Evolutionary conservation across 2,888 invertebrate genomes (phyloP).

Genomic region (Panzeria rudis): DNA sequence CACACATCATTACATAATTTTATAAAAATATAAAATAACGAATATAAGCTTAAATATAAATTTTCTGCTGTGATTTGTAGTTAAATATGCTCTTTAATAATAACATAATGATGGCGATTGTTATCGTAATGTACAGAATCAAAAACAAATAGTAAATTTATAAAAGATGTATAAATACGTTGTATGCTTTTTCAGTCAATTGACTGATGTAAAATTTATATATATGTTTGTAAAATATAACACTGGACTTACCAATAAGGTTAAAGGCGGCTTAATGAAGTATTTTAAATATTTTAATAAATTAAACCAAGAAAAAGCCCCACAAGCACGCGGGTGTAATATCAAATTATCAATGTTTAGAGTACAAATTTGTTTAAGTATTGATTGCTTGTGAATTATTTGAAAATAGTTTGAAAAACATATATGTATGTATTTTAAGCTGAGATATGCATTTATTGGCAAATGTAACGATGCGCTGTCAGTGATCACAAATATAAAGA

Average conservation of each 20-base stretch:
- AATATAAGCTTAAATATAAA: slow-evolving; percentile 6
- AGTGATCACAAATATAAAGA: too few relatives aligned
- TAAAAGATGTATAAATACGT: neutral
- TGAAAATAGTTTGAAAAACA: neutral
- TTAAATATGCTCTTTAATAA: slow-evolving; percentile 23
- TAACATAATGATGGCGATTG: slow-evolving; percentile 21
- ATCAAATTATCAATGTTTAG: neutral
- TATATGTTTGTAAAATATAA: slow-evolving; percentile 7
- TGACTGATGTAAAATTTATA: slow-evolving; percentile 57
- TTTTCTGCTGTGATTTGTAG: slow-evolving; percentile 41
- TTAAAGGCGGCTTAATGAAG: slow-evolving; percentile 51
- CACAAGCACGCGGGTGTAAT: neutral
- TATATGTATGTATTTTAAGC: too few relatives aligned
- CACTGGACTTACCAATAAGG: slow-evolving; percentile 11
- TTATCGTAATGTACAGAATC: neutral
- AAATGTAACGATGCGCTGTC: too few relatives aligned
- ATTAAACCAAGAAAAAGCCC: neutral
- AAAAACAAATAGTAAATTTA: slow-evolving; percentile 19
- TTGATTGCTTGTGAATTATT: too few relatives aligned
- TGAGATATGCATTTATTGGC: too few relatives aligned
- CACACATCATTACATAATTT: neutral
- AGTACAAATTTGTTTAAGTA: neutral
- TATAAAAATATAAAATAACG: neutral
- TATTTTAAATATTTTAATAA: slow-evolving; percentile 39
- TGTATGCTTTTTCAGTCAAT: slow-evolving; percentile 17